Base-by-base conservation (phyloP, 2,888 invertebrate genomes). In the Notodromas monacha region DNA sequence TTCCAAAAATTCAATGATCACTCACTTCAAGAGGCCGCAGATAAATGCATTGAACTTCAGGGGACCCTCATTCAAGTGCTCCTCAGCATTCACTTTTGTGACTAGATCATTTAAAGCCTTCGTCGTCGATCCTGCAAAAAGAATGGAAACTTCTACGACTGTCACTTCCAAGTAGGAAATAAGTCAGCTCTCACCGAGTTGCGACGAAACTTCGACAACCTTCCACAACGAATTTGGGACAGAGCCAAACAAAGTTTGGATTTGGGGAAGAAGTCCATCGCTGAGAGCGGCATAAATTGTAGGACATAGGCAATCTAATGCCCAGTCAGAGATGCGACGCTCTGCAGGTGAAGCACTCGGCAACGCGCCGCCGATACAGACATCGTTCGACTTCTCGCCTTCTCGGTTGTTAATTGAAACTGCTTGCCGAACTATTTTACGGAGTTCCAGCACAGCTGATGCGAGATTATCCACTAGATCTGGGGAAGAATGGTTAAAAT, bases 11-110 rank as follows among this genome's bases (percentile, higher is more conserved):
- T n/a, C n/a, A n/a, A n/a, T n/a, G n/a, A 31, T 29, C 36, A 56
- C 64, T 58, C 53, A 69, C 69, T 77, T 77, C 32, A 77, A 56
- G 35, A 79, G 55, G 28, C 76, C 77, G 45, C 76, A 63, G 37
- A 76, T 63, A 46, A 77, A 77, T 31, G 76, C 74, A 46, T 76
- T 73, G 46, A 77, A 77, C 47, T 73, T 76, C 40, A 74, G 63
- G 42, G 70, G 58, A 39, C 70, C 72, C 49, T 76, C 74, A 8
- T 67, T 65, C 15, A 76, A 63, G 28, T 66, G 65, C 43, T 72
- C 68, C 48, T 73, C 72, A 36, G 65, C 63, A 47, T 74, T 74
- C 40, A 77, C 65, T 42, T 68, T 62, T 45, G 70, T 56, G 13
- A 76, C 73, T 38, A 77, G 54, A 43, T 76, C 74, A 43, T 73